A percentile compares a stretch with the other conserved stretches of the same genome.
Evolutionary conservation across 2,888 invertebrate species (phyloP).

Genomic region (Dusona sp.): DNA sequence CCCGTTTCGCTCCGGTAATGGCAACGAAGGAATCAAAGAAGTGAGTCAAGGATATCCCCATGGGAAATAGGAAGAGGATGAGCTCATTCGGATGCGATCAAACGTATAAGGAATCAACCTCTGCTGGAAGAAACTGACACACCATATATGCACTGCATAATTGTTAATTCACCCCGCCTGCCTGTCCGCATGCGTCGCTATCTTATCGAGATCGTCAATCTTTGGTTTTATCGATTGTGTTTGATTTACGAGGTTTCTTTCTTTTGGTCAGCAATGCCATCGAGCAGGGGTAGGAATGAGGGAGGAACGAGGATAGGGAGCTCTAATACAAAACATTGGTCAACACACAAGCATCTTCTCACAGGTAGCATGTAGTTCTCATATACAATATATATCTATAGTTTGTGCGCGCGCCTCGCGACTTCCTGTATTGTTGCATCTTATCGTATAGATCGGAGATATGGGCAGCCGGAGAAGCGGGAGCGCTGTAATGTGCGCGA

Average conservation of each 20-base stretch:
- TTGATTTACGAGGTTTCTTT: conserved; percentile 49
- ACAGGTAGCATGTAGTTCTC: conserved; percentile 39
- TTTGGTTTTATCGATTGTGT: conserved; percentile 62
- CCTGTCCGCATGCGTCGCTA: conserved; percentile 49
- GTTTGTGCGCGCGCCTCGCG: conserved; percentile 73
- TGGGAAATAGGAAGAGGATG: conserved; percentile 49
- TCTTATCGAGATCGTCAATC: conserved; percentile 70
- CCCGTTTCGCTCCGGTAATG: conserved; percentile 30
- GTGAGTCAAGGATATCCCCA: conserved; percentile 39
- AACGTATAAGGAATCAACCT: conserved; percentile 46
- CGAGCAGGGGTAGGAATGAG: neutral
- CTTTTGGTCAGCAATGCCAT: neutral
- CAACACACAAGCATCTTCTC: conserved; percentile 45
- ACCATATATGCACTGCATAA: conserved; percentile 71
- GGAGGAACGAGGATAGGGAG: neutral
- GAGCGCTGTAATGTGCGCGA: conserved; percentile 60
- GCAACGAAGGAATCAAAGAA: conserved; percentile 28
- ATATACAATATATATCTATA: conserved; percentile 4
- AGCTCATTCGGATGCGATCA: conserved; percentile 54
- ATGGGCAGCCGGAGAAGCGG: conserved; percentile 72
- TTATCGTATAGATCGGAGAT: conserved; percentile 82
- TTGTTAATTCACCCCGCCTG: conserved; percentile 68
- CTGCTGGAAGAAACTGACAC: conserved; percentile 58
- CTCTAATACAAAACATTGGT: conserved; percentile 78
- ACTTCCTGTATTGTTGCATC: conserved; percentile 82